Conservation (phyloP, 1,140 invertebrate species). For the Drosophila auraria region DNA sequence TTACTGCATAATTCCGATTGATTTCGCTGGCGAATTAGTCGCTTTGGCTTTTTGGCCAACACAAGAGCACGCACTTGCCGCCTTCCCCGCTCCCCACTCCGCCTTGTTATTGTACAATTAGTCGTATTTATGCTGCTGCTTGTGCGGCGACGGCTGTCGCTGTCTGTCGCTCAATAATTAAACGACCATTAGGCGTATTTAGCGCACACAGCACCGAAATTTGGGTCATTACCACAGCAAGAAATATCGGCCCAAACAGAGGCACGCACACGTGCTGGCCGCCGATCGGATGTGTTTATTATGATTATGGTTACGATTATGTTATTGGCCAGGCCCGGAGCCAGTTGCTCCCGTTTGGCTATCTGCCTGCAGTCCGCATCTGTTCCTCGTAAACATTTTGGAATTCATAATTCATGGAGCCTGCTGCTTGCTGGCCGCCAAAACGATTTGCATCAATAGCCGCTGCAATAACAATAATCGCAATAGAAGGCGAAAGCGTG, state of each 20-base stretch:
- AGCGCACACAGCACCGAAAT: slow-evolving; percentile 67
- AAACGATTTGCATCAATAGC: slow-evolving; percentile 41
- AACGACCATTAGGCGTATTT: slow-evolving; percentile 80
- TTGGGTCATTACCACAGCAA: slow-evolving; percentile 77
- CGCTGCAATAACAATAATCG: slow-evolving; percentile 19
- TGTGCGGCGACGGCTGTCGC: slow-evolving; percentile 54
- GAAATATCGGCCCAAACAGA: slow-evolving; percentile 63
- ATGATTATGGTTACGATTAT: slow-evolving; percentile 72
- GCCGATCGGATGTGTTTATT: slow-evolving; percentile 74
- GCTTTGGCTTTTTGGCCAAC: slow-evolving; percentile 32
- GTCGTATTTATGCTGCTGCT: slow-evolving; percentile 70
- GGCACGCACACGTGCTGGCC: slow-evolving; percentile 65
- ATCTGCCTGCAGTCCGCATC: slow-evolving; percentile 58
- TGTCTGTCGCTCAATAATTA: slow-evolving; percentile 77
- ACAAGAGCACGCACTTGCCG: slow-evolving; percentile 11
- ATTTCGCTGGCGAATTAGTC: slow-evolving; percentile 39
- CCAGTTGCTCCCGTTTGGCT: slow-evolving; percentile 18
- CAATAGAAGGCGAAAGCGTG: slow-evolving; percentile 60
- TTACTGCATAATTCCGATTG: slow-evolving; percentile 50
- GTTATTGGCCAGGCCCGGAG: slow-evolving; percentile 40
- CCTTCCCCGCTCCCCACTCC: slow-evolving; percentile 5
- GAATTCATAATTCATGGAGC: slow-evolving; percentile 49
- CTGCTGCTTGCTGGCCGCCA: slow-evolving; percentile 48
- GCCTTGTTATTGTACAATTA: slow-evolving; percentile 79
- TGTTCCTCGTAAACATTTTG: slow-evolving; percentile 66